Conservation (phyloP, 2,888 invertebrate species). For the Drosophila algonquin region DNA sequence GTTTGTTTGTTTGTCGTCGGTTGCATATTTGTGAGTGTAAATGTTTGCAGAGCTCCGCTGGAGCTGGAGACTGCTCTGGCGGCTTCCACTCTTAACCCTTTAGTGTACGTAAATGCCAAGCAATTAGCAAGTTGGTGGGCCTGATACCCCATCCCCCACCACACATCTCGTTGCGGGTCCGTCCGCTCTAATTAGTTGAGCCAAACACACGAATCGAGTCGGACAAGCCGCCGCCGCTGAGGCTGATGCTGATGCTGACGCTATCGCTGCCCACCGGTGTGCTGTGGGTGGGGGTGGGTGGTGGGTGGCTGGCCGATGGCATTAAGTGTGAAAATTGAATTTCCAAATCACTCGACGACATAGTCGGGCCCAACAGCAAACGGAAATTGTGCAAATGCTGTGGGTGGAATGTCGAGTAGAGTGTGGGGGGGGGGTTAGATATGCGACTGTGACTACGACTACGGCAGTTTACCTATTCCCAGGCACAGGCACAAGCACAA, state of each 20-base stretch:
- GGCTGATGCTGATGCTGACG: not conserved
- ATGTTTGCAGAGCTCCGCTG: slow-evolving; percentile 64
- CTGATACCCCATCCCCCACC: not conserved
- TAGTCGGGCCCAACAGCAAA: slow-evolving; percentile 34
- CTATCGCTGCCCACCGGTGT: slow-evolving; percentile 8
- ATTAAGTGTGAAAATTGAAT: slow-evolving; percentile 78
- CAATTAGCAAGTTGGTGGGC: slow-evolving; percentile 60
- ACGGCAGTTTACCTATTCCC: slow-evolving; percentile 10
- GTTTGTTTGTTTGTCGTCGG: slow-evolving; percentile 59
- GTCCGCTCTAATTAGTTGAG: slow-evolving; percentile 71
- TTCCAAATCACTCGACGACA: slow-evolving; percentile 70
- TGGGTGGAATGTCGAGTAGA: slow-evolving; percentile 50
- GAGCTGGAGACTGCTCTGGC: slow-evolving; percentile 25
- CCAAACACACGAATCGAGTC: slow-evolving; percentile 68
- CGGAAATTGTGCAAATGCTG: slow-evolving; percentile 75
- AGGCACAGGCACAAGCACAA: slow-evolving; percentile 8
- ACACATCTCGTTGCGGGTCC: slow-evolving; percentile 41
- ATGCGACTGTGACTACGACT: slow-evolving; percentile 31
- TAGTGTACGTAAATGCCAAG: slow-evolving; percentile 68
- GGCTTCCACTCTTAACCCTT: slow-evolving; percentile 60
- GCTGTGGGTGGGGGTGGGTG: not conserved
- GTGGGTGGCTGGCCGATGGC: slow-evolving; percentile 56
- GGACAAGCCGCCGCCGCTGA: slow-evolving; percentile 40
- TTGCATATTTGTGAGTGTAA: slow-evolving; percentile 74
- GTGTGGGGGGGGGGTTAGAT: slow-evolving; percentile 20